Base-by-base conservation (phyloP, 2,888 invertebrate species). In the Drosophila incognita region DNA sequence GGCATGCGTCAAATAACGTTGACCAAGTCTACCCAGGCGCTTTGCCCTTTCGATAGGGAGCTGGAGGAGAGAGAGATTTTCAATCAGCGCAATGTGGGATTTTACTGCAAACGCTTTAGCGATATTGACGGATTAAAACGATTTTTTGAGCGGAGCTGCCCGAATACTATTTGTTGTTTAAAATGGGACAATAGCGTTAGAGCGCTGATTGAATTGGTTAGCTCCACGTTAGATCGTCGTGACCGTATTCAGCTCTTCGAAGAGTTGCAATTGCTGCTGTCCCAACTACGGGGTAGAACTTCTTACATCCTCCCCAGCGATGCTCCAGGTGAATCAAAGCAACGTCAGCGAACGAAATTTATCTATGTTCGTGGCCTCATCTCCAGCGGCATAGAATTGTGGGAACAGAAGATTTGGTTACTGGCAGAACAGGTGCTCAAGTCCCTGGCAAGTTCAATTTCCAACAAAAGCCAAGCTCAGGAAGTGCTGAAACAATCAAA, bases 281-380 rank as follows among this genome's bases (percentile, higher is more conserved):
- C 33, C 0, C 51, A 38, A 3, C 10, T 74, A 2, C 57, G 83
- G 4, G 69, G 63, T 29, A 18, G 69, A 62, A 13, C 65, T 59
- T 5, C 15, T 8, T 11, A 51, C 2, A 35, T 78, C 0, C n/a
- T 10, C 1, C 0, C 15, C 1, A 31, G 24, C 5, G 71, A 81
- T 13, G 36, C 52, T 2, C 65, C 63, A 6, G 4, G n/a, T 0
- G 76, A 76, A 4, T 52, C 81, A 33, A n/a, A 57, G 4, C 74
- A 90, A 21, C 77, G 81, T 13, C 42, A 66, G 2, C 67, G 63
- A 7, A 58, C 83, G 0, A 60, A 79, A 10, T 67, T 76, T 2
- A 63, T 91, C 4, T 88, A 74, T 67, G 87, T 92, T n/a, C 84
- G 89, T 0, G 92, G 91, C 4, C 59, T 87, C 13, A 71, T 91